Conservation (phyloP, 2,888 invertebrate species). For the Sesia bembeciformis region DNA sequence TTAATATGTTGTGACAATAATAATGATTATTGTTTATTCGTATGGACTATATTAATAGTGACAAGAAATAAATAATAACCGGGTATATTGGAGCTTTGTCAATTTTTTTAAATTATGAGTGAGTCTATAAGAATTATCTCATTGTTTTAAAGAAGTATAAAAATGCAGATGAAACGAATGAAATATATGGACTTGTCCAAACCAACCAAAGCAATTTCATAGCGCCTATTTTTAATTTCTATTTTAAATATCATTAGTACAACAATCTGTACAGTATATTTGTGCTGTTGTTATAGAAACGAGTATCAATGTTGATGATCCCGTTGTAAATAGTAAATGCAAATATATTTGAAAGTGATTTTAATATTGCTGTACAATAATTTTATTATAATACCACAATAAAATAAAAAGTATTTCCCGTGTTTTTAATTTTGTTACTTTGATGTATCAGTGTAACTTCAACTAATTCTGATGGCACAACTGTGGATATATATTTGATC, state of each 20-base stretch:
- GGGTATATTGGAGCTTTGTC: slow-evolving; percentile 23
- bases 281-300: too few relatives aligned
- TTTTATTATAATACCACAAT: too few relatives aligned
- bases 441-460: slow-evolving; percentile 9
- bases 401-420: too few relatives aligned
- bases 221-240: background rate
- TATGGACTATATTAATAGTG: background rate
- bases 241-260: background rate
- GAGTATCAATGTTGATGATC: too few relatives aligned
- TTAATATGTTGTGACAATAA: slow-evolving; percentile 41
- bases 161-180: background rate
- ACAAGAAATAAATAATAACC: background rate
- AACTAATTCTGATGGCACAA: slow-evolving; percentile 35
- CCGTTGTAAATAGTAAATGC: too few relatives aligned
- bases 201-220: slow-evolving; percentile 5
- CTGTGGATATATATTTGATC: slow-evolving; percentile 59
- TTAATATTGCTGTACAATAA: too few relatives aligned
- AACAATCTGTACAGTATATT: too few relatives aligned
- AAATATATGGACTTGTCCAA: background rate
- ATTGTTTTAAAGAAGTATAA: slow-evolving; percentile 10
- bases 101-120: slow-evolving; percentile 27
- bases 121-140: slow-evolving; percentile 22
- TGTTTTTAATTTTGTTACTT: too few relatives aligned
- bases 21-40: slow-evolving; percentile 19
- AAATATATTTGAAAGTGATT: too few relatives aligned